These are phyloP conservation scores for Coreoperca whiteheadi DNA, from an alignment of 2,113 vertebrate species.

Conservation along the genomic window DNA sequence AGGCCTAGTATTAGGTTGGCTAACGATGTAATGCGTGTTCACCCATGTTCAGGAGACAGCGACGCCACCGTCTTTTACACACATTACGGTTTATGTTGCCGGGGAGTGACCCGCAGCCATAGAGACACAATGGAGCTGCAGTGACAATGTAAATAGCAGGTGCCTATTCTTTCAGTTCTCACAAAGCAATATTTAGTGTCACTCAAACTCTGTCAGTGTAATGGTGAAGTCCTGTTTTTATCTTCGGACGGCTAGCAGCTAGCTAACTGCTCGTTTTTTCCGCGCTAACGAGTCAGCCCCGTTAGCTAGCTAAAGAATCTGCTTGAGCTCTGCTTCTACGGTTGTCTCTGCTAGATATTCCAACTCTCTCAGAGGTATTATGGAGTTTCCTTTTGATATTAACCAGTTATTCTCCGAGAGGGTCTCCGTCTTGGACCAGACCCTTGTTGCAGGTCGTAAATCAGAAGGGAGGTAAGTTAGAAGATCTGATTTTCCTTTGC, in stretches of 20 bases:
- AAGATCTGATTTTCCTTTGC: not conserved
- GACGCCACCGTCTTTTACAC: not conserved
- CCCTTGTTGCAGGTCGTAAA: conserved; percentile 68
- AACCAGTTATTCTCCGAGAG: conserved; percentile 81
- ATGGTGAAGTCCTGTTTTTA: not conserved
- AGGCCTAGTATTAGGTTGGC: too few species aligned
- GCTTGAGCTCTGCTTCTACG: not conserved
- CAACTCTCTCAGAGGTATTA: conserved; percentile 45
- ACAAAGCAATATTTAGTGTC: not conserved
- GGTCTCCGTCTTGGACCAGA: conserved; percentile 82
- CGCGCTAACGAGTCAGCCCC: not conserved
- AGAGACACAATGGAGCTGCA: conserved; percentile 61
- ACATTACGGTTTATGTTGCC: conserved; percentile 53
- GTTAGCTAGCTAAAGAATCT: conserved; percentile 10
- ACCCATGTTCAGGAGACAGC: not conserved
- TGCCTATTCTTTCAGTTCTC: not conserved
- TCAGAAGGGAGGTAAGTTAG: conserved; percentile 76
- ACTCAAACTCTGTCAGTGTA: not conserved
- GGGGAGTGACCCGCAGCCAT: conserved; percentile 32
- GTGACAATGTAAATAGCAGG: conserved; percentile 23
- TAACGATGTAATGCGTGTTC: too few species aligned
- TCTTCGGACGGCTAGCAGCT: not conserved
- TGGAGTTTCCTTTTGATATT: conserved; percentile 84
- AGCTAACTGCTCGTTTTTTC: not conserved
- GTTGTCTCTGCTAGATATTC: not conserved